Evolutionary conservation across 1,140 invertebrate genomes (phyloP).

Genomic region (Drosophila kohkoa): DNA sequence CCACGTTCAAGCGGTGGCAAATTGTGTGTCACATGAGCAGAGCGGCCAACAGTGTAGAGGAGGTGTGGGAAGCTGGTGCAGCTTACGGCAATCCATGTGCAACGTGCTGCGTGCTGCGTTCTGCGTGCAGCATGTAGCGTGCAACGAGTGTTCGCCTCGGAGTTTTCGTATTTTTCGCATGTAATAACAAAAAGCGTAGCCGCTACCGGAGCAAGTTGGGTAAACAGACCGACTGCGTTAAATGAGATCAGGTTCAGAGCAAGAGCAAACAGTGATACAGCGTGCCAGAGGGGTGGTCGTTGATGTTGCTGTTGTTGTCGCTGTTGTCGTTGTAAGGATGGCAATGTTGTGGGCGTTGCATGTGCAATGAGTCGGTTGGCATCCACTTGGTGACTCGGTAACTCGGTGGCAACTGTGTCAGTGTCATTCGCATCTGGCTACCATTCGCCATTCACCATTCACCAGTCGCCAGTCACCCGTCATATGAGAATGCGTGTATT

Average conservation of each 20-base stretch:
- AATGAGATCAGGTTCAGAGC: constrained; percentile 71
- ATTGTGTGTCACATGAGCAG: constrained; percentile 38
- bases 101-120: constrained; percentile 21
- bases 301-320: too few relatives aligned
- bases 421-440: constrained; percentile 64
- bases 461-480: constrained; percentile 1
- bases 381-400: constrained; percentile 2
- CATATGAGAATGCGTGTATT: constrained; percentile 47
- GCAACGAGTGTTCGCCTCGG: constrained; percentile 40
- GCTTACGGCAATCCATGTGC: constrained; percentile 60
- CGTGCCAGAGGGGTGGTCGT: too few relatives aligned
- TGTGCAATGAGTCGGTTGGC: constrained; percentile 49
- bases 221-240: constrained; percentile 67
- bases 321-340: constrained; percentile 2
- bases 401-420: constrained; percentile 63
- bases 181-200: constrained; percentile 58
- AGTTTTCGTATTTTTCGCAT: constrained; percentile 52
- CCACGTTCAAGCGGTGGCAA: constrained; percentile 59
- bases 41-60: background rate
- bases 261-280: constrained; percentile 28
- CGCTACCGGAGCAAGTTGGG: constrained; percentile 52
- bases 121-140: constrained; percentile 33
- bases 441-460: constrained; percentile 20
- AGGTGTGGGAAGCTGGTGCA: background rate
- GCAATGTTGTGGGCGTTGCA: constrained; percentile 52